A percentile compares a stretch with the other conserved stretches of the same genome.
Conservation (phyloP, 2,888 invertebrate genomes). For the Hyalella azteca region DNA sequence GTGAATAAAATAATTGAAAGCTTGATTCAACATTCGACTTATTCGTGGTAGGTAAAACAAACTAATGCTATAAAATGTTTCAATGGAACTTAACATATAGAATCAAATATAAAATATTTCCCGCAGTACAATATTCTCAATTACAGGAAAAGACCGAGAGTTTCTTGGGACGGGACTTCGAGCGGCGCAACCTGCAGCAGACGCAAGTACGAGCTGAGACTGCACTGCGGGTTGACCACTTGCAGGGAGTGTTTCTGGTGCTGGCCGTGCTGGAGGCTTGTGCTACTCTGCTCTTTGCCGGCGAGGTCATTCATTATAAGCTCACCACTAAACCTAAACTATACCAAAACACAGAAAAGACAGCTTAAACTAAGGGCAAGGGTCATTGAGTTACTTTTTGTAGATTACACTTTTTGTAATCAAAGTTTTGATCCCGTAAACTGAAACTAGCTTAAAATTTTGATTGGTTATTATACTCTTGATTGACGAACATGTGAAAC, state of each 20-base stretch:
- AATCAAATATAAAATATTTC: neutral
- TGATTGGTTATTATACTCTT: too few relatives aligned
- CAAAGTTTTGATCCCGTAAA: too few relatives aligned
- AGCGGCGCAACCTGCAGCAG: neutral
- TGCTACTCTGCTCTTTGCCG: neutral
- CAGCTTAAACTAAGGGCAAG: too few relatives aligned
- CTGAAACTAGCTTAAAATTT: too few relatives aligned
- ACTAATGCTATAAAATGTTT: neutral
- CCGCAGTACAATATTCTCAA: neutral
- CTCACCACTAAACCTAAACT: too few relatives aligned
- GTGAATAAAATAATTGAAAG: neutral
- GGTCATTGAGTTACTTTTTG: too few relatives aligned
- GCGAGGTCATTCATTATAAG: too few relatives aligned
- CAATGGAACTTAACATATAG: neutral
- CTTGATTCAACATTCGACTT: neutral
- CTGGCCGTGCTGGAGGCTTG: neutral
- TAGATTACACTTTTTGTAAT: too few relatives aligned
- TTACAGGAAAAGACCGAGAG: conserved; percentile 9
- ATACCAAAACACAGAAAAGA: too few relatives aligned
- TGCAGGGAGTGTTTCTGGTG: conserved; percentile 24
- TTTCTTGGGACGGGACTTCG: conserved; percentile 17
- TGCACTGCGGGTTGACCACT: neutral
- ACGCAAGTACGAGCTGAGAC: neutral
- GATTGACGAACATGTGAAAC: too few relatives aligned
- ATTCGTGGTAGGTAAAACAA: neutral